Percentiles rank a stretch among this genome's conserved stretches.
Evolutionary conservation across 2,113 vertebrate genomes (phyloP).

Genomic region (Ictidomys tridecemlineatus): DNA sequence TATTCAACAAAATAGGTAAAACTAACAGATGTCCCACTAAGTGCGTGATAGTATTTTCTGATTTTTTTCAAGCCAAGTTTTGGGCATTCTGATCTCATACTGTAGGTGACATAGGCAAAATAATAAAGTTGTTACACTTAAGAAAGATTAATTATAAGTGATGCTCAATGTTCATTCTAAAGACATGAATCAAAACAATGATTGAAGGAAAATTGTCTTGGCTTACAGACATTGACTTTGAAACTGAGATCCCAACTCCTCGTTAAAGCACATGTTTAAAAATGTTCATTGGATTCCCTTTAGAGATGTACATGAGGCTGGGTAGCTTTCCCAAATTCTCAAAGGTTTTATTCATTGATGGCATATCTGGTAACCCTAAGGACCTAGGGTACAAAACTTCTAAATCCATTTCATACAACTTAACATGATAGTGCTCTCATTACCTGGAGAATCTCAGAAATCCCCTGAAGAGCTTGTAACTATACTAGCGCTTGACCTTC

Average conservation of each 20-base stretch:
- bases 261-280: not conserved
- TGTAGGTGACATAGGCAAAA: conserved; percentile 15
- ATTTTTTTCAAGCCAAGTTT: not conserved
- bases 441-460: not conserved
- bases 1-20: conserved; percentile 26
- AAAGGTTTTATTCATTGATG: not conserved
- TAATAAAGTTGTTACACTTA: not conserved
- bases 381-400: not conserved
- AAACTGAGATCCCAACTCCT: not conserved
- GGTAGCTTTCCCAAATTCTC: not conserved
- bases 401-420: not conserved
- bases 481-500: not conserved
- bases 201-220: not conserved
- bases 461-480: not conserved
- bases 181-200: not conserved
- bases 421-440: not conserved
- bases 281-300: not conserved
- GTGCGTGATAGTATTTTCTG: not conserved
- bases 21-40: not conserved
- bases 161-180: not conserved
- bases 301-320: not conserved
- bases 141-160: not conserved
- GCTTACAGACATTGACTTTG: not conserved
- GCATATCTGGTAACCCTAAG: not conserved
- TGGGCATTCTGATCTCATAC: not conserved